A percentile compares a stretch with the other conserved stretches of the same genome.
Conservation (phyloP, 53 echinoderm and acorn worm species). For the Pentamera pediparva region DNA sequence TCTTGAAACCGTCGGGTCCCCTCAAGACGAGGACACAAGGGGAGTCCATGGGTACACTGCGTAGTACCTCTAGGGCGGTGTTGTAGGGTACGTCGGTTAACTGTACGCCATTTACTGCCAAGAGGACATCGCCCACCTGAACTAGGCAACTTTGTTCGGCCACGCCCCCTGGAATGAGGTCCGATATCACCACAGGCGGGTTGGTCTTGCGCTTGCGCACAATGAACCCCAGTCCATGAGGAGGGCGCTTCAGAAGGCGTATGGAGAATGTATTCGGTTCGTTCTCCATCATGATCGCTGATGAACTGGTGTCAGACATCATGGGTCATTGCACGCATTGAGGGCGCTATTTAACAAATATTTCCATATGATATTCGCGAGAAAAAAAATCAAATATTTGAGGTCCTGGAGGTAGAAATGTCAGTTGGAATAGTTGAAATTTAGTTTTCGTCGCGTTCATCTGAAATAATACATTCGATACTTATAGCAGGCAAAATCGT, state of each 20-base stretch:
- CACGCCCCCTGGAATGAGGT: constrained; percentile 88
- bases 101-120: constrained; percentile 96
- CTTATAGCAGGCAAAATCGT: background rate
- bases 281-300: constrained; percentile 58
- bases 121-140: constrained; percentile 79
- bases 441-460: background rate
- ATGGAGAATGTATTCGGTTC: constrained; percentile 96
- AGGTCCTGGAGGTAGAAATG: no score
- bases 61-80: constrained; percentile 86
- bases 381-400: no score
- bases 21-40: constrained; percentile 85
- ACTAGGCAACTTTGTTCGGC: constrained; percentile 88
- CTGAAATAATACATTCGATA: background rate
- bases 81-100: constrained; percentile 88
- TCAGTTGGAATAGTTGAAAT: background rate
- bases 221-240: constrained; percentile 90
- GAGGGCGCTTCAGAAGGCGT: constrained; percentile 85
- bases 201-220: constrained; percentile 96
- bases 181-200: constrained; percentile 90
- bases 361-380: no score
- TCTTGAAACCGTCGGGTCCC: constrained; percentile 84
- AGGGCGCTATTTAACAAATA: background rate
- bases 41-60: constrained; percentile 94
- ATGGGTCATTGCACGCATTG: background rate
- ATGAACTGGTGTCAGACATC: constrained; percentile 25